Base-by-base conservation (phyloP, 2,888 invertebrate genomes). In the Anodontia alba region DNA sequence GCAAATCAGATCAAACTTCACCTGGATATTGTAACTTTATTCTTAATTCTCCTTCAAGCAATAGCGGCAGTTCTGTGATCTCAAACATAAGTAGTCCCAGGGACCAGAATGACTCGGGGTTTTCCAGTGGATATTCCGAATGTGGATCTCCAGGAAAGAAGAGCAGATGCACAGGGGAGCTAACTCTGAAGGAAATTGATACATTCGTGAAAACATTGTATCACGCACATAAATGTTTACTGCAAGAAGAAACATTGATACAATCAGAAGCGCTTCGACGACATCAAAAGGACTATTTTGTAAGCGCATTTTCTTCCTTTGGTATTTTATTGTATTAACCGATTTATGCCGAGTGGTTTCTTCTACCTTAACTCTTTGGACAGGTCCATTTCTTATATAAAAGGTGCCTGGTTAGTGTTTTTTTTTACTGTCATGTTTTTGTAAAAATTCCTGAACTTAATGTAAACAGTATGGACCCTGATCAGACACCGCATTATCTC, bases 161-260 rank as follows among this genome's bases (percentile, higher is more conserved):
- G 33, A 31, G 20, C 15, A 62, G 17, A 62, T 8, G 10, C 29
- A 8, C 62, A 31, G 33, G 62, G 31, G 62, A 62, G 8, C 7
- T 62, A 62, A 62, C 62, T 62, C 33, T 62, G 5, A 33, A 2
- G 12, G 73, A 73, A 66, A 46, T 73, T 15, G 66, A 73, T 20
- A 29, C 54, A 7, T 43, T 43, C 17, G 36, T 73, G 66, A 49
- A 62, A 17, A 73, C 73, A 17, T 31, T 73, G 17, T 43, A 62
- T 31, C 73, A 42, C 20, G 73, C 73, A 10, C 46, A 43, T 17
- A 73, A 46, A 38, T 62, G 29, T 43, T 43, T 73, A 17, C 26
- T 57, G 31, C 42, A 62, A 26, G 73, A 62, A 8, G 26, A 29
- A 8, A 31, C 73, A 10, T 23, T 66, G 1, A 42, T 66, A 33